Evolutionary conservation across 2,113 vertebrate genomes (phyloP).

Genomic region (Pagrus major): DNA sequence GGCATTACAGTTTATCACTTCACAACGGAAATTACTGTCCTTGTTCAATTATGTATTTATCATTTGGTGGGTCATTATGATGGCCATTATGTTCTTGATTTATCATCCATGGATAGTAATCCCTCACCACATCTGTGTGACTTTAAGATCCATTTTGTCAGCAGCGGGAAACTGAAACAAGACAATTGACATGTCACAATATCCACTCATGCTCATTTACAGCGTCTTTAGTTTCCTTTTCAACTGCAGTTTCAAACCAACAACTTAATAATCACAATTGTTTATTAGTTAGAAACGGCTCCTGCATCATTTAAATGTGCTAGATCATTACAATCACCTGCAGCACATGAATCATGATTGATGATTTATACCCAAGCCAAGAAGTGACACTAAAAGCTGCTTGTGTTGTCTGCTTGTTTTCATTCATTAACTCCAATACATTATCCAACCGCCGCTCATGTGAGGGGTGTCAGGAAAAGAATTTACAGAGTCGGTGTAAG

Average conservation of each 20-base stretch:
- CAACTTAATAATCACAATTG: neutral
- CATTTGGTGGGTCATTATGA: constrained; percentile 23
- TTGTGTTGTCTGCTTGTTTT: neutral
- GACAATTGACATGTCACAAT: neutral
- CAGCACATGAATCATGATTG: neutral
- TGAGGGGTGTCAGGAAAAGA: neutral
- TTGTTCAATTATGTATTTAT: constrained; percentile 48
- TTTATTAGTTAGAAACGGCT: neutral
- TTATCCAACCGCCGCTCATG: neutral
- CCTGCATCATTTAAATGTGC: neutral
- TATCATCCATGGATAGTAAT: constrained; percentile 2
- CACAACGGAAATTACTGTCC: constrained; percentile 66
- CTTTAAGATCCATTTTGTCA: neutral
- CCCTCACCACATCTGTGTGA: neutral
- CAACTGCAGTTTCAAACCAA: neutral
- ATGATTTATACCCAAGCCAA: neutral
- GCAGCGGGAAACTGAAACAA: neutral
- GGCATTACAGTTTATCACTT: constrained; percentile 50
- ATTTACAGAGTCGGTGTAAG: neutral
- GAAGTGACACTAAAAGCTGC: neutral
- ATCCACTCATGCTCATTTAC: neutral
- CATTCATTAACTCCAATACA: neutral
- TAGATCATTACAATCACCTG: neutral
- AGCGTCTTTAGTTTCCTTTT: neutral
- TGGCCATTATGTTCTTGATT: neutral